Evolutionary conservation across 2,797 vertebrate genomes (phyloP).

Genomic region (Cheirogaleus major): DNA sequence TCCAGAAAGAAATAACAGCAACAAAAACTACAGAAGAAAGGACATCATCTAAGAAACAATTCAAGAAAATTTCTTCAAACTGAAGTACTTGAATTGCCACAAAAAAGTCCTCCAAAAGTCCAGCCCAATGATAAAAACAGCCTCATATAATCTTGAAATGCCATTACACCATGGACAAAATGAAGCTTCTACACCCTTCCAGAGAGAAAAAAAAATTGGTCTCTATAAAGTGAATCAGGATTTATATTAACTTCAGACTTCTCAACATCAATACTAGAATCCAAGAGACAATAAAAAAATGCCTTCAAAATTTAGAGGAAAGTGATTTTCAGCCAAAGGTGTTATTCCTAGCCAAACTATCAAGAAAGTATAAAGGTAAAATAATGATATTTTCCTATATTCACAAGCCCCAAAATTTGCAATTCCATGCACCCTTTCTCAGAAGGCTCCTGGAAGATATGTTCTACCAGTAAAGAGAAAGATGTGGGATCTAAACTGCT

Average conservation of each 20-base stretch:
- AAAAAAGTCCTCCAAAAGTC: background rate
- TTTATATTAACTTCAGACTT: background rate
- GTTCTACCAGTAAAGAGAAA: background rate
- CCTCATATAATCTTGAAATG: background rate
- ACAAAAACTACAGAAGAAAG: background rate
- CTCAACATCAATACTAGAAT: background rate
- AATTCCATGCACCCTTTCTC: background rate
- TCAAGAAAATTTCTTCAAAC: background rate
- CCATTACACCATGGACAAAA: background rate
- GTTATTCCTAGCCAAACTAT: background rate
- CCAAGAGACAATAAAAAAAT: background rate
- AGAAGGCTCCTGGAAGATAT: background rate
- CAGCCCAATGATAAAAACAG: background rate
- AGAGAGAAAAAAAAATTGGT: background rate
- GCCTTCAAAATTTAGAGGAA: background rate
- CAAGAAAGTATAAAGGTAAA: background rate
- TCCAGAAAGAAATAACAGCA: background rate
- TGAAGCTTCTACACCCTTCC: background rate
- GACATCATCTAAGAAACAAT: background rate
- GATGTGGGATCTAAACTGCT: background rate
- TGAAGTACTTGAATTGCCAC: background rate
- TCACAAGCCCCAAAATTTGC: background rate
- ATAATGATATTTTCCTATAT: background rate
- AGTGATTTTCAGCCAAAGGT: background rate
- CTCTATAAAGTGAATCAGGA: background rate